Base-by-base conservation (phyloP, 1,140 invertebrate genomes). In the Cotesia vestalis region DNA sequence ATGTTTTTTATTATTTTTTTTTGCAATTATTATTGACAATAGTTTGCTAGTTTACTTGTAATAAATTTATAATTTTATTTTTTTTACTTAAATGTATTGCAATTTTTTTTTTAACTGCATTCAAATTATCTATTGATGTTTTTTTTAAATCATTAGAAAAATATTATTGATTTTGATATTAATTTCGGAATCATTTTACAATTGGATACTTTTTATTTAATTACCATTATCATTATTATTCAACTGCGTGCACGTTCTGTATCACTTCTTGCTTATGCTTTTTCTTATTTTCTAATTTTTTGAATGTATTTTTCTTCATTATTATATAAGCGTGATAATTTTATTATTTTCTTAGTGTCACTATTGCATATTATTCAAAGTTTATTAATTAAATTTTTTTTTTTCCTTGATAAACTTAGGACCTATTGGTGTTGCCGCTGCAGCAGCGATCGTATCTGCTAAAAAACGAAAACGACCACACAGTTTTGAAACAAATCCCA, bases 401-500 rank as follows among this genome's bases (percentile, higher is more conserved):
- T 59, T 59, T 27, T 55, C 9, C 4, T 20, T 11, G 27, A 55
- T 77, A 68, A 78, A 72, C 74, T 73, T 80, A 96, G 95, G 96
- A 71, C 96, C 97, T 0, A 94, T 98, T 71, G 97, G 97, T 27
- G 96, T 99, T 81, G 97, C 97, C 9, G 97, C 97, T 17, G 97
- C 97, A 4, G 97, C 97, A 35, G 97, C 97, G 12, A 98, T 99
- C 77, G 95, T 96, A 5, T 97, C 96, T 12, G 95, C 96, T 0
- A 98, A 98, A 83, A 98, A 98, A 81, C 90, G 96, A 75, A 98
- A 98, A 89, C 88, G 96, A 78, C 96, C 96, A 40, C 96, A 98
- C 87, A 95, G 95, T 78, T 99, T 99, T 88, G 97, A 99, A 88
- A 98, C 97, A 66, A 98, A 99, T 90, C 97, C 97, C 4, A 98